Conservation (phyloP, 2,797 vertebrate genomes). For the Enteromius radiatus region DNA sequence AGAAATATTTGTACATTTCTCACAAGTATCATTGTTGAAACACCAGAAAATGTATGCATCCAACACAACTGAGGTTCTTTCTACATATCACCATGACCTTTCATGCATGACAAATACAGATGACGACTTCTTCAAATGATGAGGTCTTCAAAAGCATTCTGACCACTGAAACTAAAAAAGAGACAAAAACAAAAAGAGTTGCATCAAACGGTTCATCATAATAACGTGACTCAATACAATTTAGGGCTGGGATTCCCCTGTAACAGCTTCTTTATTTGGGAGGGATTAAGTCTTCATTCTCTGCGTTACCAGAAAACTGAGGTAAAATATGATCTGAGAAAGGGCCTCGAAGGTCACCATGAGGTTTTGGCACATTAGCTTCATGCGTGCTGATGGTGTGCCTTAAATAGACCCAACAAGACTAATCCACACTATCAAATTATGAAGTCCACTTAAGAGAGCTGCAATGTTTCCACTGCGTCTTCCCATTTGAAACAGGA, state of each 20-base stretch:
- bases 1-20: too few relatives aligned
- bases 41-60: too few relatives aligned
- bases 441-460: slow-evolving; percentile 56
- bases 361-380: slow-evolving; percentile 32
- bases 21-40: too few relatives aligned
- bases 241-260: slow-evolving; percentile 44
- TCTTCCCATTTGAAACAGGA: slow-evolving; percentile 70
- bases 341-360: slow-evolving; percentile 32
- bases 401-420: slow-evolving; percentile 68
- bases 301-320: slow-evolving; percentile 41
- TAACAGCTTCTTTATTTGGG: slow-evolving; percentile 40
- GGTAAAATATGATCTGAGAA: slow-evolving; percentile 33
- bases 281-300: slow-evolving; percentile 49
- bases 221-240: slow-evolving; percentile 12
- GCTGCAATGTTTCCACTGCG: slow-evolving; percentile 74
- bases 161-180: neutral
- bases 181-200: neutral
- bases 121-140: too few relatives aligned
- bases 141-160: too few relatives aligned
- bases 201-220: slow-evolving; percentile 18
- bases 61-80: too few relatives aligned
- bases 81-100: too few relatives aligned
- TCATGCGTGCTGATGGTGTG: slow-evolving; percentile 28
- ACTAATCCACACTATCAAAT: slow-evolving; percentile 62
- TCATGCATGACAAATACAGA: too few relatives aligned